Evolutionary conservation across 2,888 invertebrate species (phyloP), one percentile per base, ranked within the genome.

Genomic region (Malacosoma neustria): DNA sequence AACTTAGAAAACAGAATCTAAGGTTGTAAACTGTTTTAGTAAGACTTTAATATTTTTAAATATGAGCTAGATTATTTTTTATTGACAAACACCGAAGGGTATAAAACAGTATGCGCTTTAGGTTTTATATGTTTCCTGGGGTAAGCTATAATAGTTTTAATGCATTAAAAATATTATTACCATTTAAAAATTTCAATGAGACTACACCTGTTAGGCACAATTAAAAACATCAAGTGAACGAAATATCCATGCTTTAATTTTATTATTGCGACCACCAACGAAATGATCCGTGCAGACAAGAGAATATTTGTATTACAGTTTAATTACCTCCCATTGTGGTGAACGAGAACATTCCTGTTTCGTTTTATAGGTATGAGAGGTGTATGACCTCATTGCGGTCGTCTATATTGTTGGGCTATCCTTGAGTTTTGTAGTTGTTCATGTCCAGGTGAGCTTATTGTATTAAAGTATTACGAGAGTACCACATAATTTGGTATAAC

Each of bases 291-390:
- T 61, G 61, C 67, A 70, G 75, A 71, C 66, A 67, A 54, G 65
- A 64, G 72, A 70, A 70, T 82, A 81, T 82, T 82, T 79, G 81
- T 72, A 74, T 76, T 80, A 69, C 70, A 54, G 63, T 77, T 81
- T 84, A 82, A 82, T 84, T 81, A 81, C 76, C 77, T 72, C 67
- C 75, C 69, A 81, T 82, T 82, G 84, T 80, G 72, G 67, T 50
- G 49, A 57, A 61, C 63, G 70, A 22, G 22, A 22, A 22, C n/a
- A n/a, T 22, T 22, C 22, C 22, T 22, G 22, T 57, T 61, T 59
- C 55, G 50, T 49, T 52, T 51, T 22, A 22, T 22, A 22, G 22
- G 22, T 22, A 22, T 5, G 22, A 22, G 7, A 22, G 22, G 22
- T 43, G 48, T 44, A 49, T 52, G 44, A 22, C 22, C 22, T 22